A percentile compares a stretch with the other conserved stretches of the same genome.
Conservation (phyloP, 2,113 vertebrate species). For the Cavia aperea region DNA sequence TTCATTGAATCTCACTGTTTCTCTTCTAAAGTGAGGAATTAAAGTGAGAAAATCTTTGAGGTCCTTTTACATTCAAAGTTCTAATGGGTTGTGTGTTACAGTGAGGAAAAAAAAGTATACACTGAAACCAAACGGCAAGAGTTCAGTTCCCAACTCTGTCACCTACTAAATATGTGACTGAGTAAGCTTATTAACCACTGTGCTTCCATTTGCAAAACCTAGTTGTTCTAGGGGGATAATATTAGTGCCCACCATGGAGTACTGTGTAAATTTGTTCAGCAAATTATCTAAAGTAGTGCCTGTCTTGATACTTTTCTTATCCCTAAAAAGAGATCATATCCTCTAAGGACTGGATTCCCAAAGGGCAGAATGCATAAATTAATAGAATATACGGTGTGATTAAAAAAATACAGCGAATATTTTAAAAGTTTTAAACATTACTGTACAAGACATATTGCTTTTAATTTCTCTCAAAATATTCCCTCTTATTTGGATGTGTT, state of each 20-base stretch:
- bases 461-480: not conserved
- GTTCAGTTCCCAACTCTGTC: not conserved
- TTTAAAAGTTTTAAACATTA: not conserved
- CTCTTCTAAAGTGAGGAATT: constrained; percentile 10
- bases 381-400: not conserved
- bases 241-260: not conserved
- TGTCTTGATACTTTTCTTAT: not conserved
- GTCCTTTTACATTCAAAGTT: constrained; percentile 4
- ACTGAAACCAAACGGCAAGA: not conserved
- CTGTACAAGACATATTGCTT: not conserved
- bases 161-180: not conserved
- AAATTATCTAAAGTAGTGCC: not conserved
- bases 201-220: not conserved
- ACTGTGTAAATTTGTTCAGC: not conserved
- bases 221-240: not conserved
- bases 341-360: not conserved
- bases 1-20: not conserved
- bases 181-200: not conserved
- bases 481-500: not conserved
- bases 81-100: not conserved
- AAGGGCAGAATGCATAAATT: not conserved
- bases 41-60: constrained; percentile 13
- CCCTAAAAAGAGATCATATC: not conserved
- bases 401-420: not conserved
- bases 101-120: not conserved